phyloP scores from a whole-genome alignment of 2,797 vertebrate genomes.

The Bradypodion pumilum region DNA sequence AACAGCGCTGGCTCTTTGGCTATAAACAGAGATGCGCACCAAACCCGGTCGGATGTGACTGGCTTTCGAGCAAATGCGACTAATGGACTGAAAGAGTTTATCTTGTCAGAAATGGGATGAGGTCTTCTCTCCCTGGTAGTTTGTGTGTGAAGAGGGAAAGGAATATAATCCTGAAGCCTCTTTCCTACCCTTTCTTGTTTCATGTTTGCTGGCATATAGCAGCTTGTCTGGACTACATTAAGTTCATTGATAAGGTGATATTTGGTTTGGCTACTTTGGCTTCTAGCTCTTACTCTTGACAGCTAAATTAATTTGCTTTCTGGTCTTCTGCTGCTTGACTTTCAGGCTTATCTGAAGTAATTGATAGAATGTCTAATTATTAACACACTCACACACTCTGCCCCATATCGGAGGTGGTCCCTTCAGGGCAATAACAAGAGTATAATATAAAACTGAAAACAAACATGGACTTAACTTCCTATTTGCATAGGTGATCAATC shows the following conservation, averaged over 20 bases:
- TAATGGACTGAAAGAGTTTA: too few relatives aligned
- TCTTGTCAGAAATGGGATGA: too few relatives aligned
- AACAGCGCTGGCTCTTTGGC: too few relatives aligned
- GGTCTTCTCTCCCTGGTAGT: neutral
- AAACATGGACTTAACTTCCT: neutral
- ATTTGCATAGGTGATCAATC: neutral
- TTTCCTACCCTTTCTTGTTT: neutral
- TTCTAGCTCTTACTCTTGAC: neutral
- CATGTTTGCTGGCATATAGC: neutral
- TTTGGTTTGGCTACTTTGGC: conserved; percentile 2
- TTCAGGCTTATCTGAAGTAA: neutral
- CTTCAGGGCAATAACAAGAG: neutral
- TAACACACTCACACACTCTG: too few relatives aligned
- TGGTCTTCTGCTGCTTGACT: neutral
- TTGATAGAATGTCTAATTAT: neutral
- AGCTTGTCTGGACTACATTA: neutral
- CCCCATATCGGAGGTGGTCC: neutral
- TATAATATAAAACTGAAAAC: neutral
- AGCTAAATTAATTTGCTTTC: neutral
- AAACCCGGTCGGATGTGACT: too few relatives aligned
- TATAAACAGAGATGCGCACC: too few relatives aligned
- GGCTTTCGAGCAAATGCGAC: too few relatives aligned
- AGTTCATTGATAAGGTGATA: neutral
- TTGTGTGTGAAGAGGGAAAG: neutral
- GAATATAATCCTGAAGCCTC: neutral